These are phyloP conservation scores for Bimastos eiseni DNA, from an alignment of 2,888 invertebrate genomes.

Conservation along the genomic window DNA sequence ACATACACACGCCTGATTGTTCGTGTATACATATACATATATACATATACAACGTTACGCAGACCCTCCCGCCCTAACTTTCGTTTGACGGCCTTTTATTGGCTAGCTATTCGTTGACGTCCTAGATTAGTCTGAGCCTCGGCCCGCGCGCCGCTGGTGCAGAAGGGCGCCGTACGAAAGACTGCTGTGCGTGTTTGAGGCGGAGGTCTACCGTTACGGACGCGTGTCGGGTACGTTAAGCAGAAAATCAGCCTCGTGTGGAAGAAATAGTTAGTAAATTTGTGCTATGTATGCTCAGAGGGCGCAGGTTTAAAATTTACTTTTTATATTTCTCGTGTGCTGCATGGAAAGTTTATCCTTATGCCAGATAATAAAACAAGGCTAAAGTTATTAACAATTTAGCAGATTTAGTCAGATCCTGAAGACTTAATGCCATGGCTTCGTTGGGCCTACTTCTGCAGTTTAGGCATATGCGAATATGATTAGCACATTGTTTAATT, in stretches of 20 bases:
- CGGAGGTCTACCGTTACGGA: constrained; percentile 2
- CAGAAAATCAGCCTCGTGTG: not conserved
- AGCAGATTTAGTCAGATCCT: not conserved
- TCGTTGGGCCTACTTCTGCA: too few species aligned
- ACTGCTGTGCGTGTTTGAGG: not conserved
- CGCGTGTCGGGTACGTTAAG: not conserved
- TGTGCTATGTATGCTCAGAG: not conserved
- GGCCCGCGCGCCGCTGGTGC: not conserved
- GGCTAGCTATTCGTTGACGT: not conserved
- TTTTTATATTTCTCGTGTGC: not conserved
- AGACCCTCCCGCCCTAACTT: not conserved
- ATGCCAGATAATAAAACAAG: not conserved
- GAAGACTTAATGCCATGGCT: too few species aligned
- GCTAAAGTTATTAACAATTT: not conserved
- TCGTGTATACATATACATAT: not conserved
- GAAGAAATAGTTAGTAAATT: not conserved
- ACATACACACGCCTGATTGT: not conserved
- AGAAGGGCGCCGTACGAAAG: not conserved
- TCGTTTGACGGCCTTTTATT: not conserved
- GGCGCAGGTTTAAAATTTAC: not conserved
- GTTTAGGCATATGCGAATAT: not conserved
- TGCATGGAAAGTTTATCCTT: not conserved
- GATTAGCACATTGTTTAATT: not conserved
- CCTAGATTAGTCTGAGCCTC: not conserved
- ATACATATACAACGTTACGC: not conserved